These are phyloP conservation scores for Phymorhynchus buccinoides DNA, from an alignment of 1,140 invertebrate species.

Conservation along the genomic window DNA sequence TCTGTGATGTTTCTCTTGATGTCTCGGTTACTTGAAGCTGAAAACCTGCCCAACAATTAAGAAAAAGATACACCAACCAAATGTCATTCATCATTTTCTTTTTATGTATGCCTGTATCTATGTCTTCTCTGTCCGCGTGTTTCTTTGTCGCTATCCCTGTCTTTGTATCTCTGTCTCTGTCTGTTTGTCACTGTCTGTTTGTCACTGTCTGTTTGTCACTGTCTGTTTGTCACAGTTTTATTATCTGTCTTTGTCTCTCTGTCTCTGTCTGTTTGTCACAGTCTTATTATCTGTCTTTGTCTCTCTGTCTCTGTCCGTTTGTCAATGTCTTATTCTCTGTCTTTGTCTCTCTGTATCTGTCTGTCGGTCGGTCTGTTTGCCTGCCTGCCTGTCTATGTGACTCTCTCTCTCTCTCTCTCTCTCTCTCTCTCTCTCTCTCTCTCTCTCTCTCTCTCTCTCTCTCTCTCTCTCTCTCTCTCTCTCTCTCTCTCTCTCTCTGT, in stretches of 20 bases:
- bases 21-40: no score
- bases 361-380: not conserved
- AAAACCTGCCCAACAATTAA: not conserved
- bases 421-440: conserved; percentile 17
- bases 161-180: conserved; percentile 12
- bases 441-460: conserved; percentile 29
- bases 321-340: no score
- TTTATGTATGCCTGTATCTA: not conserved
- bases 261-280: not conserved
- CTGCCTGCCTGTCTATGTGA: not conserved
- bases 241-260: conserved; percentile 4
- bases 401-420: not conserved
- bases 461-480: conserved; percentile 10
- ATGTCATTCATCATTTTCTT: no score
- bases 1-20: no score
- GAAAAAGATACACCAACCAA: not conserved
- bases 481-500: conserved; percentile 1
- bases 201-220: no score
- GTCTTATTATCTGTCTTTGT: not conserved
- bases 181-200: not conserved
- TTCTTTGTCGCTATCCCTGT: not conserved
- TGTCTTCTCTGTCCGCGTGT: not conserved
- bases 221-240: not conserved
- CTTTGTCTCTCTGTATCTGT: conserved; percentile 10
- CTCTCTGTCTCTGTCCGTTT: conserved; percentile 14